Evolutionary conservation across 2,113 vertebrate species (phyloP).

Genomic region (Balaeniceps rex): DNA sequence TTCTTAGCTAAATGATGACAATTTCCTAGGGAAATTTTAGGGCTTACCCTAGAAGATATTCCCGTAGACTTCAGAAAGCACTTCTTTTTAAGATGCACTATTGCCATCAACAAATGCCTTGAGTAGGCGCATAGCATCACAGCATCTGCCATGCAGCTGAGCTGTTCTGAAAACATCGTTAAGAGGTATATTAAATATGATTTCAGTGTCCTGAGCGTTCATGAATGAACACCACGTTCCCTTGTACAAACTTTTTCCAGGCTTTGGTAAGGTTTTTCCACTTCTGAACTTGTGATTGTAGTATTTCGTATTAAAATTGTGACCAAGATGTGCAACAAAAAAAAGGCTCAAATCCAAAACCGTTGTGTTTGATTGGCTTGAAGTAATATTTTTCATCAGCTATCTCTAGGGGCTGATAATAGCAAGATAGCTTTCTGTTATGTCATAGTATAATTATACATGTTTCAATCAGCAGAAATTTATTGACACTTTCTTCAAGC

Average conservation of each 20-base stretch:
- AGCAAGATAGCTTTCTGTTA: not conserved
- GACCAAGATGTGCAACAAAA: not conserved
- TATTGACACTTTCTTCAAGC: not conserved
- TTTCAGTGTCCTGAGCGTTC: not conserved
- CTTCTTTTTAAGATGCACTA: not conserved
- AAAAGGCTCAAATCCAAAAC: not conserved
- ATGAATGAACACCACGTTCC: not conserved
- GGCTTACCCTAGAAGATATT: not conserved
- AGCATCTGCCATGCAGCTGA: not conserved
- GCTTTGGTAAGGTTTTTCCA: not conserved
- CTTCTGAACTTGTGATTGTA: not conserved
- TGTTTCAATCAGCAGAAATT: not conserved
- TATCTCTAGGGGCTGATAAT: not conserved
- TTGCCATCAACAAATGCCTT: not conserved
- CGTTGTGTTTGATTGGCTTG: not conserved
- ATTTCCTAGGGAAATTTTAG: not conserved
- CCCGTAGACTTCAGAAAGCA: not conserved
- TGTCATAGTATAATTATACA: not conserved
- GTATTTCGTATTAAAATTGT: not conserved
- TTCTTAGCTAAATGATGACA: not conserved
- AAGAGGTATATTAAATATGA: not conserved
- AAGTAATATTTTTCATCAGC: not conserved
- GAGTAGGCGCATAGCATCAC: not conserved
- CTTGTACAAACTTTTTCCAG: not conserved
- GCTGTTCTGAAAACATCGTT: not conserved